Evolutionary conservation across 2,113 vertebrate species (phyloP).

Genomic region (Syngnathoides biaculeatus): DNA sequence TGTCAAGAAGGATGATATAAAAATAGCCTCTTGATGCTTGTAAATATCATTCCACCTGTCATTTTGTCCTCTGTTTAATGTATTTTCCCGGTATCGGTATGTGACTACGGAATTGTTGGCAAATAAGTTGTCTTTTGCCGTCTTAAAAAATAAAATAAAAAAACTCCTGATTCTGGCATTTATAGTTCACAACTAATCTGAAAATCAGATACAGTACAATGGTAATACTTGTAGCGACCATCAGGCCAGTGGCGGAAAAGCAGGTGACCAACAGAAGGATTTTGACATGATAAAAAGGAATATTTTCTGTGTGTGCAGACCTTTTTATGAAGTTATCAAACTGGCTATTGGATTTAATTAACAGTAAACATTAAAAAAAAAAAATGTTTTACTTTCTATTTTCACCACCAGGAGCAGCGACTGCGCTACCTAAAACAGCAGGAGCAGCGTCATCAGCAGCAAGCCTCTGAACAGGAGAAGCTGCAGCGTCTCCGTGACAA

Average conservation of each 20-base stretch:
- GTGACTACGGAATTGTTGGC: neutral
- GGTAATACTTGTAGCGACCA: no score
- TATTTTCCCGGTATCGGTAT: no score
- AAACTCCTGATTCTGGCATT: no score
- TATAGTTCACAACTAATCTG: no score
- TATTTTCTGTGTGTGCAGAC: no score
- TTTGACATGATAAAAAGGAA: no score
- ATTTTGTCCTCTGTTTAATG: neutral
- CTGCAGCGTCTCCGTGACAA: conserved; percentile 86
- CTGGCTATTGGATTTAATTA: no score
- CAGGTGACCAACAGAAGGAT: neutral
- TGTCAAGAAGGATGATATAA: neutral
- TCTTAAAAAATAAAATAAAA: neutral
- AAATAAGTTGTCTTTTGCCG: neutral
- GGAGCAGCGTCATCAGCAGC: conserved; percentile 88
- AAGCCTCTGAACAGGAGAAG: conserved; percentile 89
- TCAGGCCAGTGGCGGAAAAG: neutral
- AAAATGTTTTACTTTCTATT: no score
- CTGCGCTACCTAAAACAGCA: conserved; percentile 89
- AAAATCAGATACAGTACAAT: no score
- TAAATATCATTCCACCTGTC: neutral
- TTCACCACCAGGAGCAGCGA: conserved; percentile 82
- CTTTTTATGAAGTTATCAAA: no score
- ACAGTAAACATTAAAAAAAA: no score
- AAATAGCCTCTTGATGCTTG: neutral